Percentiles rank a stretch among this genome's conserved stretches.
These are phyloP conservation scores for Vultur gryphus DNA, from an alignment of 2,797 vertebrate species.

Conservation along the genomic window DNA sequence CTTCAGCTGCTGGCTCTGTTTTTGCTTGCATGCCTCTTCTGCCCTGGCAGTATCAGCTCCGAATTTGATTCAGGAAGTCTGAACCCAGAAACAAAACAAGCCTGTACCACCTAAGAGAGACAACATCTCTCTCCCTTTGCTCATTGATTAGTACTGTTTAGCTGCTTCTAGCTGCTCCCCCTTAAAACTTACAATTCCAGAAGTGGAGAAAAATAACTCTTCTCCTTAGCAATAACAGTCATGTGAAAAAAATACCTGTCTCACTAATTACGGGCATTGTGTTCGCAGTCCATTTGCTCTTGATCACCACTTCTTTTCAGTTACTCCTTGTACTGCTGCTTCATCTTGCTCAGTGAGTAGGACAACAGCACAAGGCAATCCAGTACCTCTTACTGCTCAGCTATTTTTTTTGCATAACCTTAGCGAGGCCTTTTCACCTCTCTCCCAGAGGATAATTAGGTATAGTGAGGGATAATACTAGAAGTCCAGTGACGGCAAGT, in stretches of 20 bases:
- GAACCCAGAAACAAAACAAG: background rate
- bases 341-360: background rate
- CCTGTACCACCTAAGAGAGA: background rate
- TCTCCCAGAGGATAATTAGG: background rate
- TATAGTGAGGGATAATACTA: background rate
- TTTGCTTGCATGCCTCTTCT: background rate
- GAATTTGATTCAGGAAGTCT: background rate
- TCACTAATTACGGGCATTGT: conserved; percentile 34
- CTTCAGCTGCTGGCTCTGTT: background rate
- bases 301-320: conserved; percentile 5
- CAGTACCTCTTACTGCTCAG: background rate
- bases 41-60: background rate
- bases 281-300: background rate
- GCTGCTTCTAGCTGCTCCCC: background rate
- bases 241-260: background rate
- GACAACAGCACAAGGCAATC: background rate
- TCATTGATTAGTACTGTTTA: background rate
- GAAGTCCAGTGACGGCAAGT: background rate
- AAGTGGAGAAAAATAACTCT: background rate
- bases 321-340: background rate
- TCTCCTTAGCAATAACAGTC: background rate
- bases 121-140: background rate
- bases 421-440: background rate
- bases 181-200: background rate
- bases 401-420: background rate